A percentile compares a stretch with the other conserved stretches of the same genome.
These are phyloP conservation scores for Cynopterus brachyotis DNA, from an alignment of 2,113 vertebrate species.

Conservation along the genomic window DNA sequence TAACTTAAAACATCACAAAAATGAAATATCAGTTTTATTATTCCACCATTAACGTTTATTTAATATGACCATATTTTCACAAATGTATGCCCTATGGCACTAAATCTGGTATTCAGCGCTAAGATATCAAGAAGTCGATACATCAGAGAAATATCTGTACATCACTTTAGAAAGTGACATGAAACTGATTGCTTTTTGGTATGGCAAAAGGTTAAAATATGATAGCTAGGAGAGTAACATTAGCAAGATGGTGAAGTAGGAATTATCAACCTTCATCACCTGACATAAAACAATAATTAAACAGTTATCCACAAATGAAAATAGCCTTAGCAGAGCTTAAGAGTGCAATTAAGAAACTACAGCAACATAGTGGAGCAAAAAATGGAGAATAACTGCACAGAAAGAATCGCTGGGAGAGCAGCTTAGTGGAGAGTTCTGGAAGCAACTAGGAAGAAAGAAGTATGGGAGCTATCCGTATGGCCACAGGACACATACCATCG, in stretches of 20 bases:
- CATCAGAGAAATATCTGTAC: neutral
- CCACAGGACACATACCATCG: neutral
- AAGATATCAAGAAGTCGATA: neutral
- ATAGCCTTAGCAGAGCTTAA: neutral
- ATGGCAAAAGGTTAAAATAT: neutral
- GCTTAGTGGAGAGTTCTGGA: neutral
- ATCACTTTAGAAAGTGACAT: neutral
- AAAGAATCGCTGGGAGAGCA: neutral
- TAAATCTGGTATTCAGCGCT: slow-evolving; percentile 15
- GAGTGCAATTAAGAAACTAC: neutral
- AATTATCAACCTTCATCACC: neutral
- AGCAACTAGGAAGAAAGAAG: neutral
- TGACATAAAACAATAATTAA: neutral
- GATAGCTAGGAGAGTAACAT: neutral
- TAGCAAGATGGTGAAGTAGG: neutral
- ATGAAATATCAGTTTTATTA: neutral
- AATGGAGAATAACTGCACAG: neutral
- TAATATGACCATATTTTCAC: neutral
- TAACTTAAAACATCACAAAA: neutral
- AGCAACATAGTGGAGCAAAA: neutral
- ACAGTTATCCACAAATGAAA: neutral
- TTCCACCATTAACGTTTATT: neutral
- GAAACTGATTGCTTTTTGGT: neutral
- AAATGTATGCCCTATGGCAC: neutral
- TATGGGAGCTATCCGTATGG: neutral